Conservation (phyloP, 2,113 vertebrate genomes). For the Equus przewalskii region DNA sequence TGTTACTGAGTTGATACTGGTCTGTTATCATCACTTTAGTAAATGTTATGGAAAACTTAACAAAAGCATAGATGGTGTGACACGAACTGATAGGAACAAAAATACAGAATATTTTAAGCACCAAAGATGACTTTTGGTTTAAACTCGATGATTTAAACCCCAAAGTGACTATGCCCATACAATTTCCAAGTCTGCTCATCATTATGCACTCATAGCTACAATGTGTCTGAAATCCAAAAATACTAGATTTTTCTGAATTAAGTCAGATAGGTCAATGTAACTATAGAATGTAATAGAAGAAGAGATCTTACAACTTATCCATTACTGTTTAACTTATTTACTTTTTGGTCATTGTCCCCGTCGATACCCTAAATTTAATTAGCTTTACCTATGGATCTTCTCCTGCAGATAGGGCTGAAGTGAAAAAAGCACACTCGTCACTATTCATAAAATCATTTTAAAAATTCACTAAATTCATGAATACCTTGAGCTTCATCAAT, state of each 20-base stretch:
- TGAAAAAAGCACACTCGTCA: background rate
- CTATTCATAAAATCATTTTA: background rate
- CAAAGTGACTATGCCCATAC: background rate
- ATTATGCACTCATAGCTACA: background rate
- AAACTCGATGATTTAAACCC: background rate
- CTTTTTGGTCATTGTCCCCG: background rate
- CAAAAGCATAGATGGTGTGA: background rate
- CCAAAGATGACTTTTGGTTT: background rate
- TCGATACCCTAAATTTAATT: background rate
- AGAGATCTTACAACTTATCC: background rate
- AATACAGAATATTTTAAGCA: background rate
- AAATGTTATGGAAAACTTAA: background rate
- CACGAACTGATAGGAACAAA: background rate
- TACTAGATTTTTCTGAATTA: background rate
- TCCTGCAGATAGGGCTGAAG: background rate
- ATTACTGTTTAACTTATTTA: background rate
- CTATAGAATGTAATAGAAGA: background rate
- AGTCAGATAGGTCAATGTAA: background rate
- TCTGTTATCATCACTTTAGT: background rate
- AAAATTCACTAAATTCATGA: background rate
- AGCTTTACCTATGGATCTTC: background rate
- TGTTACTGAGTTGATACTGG: background rate
- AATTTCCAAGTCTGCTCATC: background rate
- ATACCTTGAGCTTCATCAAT: background rate
- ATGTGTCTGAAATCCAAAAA: background rate